Conservation (phyloP, 2,113 vertebrate species). For the Tachuris rubrigastra region DNA sequence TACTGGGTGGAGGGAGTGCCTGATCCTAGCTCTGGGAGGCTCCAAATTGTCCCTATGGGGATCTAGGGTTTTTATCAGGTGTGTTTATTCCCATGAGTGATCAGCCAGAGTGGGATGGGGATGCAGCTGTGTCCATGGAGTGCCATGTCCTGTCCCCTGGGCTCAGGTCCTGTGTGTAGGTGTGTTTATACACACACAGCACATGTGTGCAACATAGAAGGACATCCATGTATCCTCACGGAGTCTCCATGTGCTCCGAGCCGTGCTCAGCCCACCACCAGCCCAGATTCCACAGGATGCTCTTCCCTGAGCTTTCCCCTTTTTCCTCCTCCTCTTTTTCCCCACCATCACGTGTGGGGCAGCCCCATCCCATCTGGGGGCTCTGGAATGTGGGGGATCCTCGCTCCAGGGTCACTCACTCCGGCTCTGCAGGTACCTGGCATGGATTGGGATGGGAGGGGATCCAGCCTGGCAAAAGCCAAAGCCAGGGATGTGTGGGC, state of each 20-base stretch:
- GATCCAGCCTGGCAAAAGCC: accelerated
- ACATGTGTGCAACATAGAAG: background rate
- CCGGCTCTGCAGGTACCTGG: accelerated
- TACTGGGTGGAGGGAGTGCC: background rate
- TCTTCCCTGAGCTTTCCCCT: background rate
- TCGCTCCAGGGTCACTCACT: background rate
- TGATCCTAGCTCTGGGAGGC: background rate
- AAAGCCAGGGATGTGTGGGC: background rate
- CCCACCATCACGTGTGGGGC: background rate
- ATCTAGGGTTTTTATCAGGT: background rate
- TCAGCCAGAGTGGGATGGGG: accelerated
- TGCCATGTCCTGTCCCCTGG: accelerated
- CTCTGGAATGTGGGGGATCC: no score
- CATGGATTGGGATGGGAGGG: accelerated
- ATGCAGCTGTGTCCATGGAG: accelerated
- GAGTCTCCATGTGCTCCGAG: accelerated
- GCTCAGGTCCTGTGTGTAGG: accelerated
- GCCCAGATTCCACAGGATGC: background rate
- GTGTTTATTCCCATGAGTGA: background rate
- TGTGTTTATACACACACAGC: accelerated
- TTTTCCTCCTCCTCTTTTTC: background rate
- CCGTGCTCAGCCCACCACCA: background rate
- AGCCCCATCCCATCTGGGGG: background rate
- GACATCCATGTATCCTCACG: accelerated
- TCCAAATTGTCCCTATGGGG: background rate